A percentile compares a stretch with the other conserved stretches of the same genome.
phyloP scores from a whole-genome alignment of 2,888 invertebrate genomes.

The Oscheius myriophilus region DNA sequence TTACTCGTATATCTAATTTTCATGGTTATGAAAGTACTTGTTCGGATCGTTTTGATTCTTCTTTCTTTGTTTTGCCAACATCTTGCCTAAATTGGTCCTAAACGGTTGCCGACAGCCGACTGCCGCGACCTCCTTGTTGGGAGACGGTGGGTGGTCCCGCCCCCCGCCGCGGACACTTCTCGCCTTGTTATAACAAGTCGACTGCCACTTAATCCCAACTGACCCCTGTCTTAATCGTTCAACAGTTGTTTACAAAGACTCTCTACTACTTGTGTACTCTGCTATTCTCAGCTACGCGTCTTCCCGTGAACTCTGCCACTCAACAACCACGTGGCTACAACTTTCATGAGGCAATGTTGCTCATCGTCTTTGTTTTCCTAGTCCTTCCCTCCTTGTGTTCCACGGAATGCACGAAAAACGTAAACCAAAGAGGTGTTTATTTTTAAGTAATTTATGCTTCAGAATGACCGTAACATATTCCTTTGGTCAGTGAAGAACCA shows the following conservation, averaged over 20 bases:
- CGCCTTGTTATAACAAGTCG: slow-evolving; percentile 32
- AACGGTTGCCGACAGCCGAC: slow-evolving; percentile 6
- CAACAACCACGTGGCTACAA: no score
- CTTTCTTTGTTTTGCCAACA: no score
- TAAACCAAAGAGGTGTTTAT: not conserved
- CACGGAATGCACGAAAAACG: no score
- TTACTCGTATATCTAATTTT: no score
- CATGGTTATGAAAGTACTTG: no score
- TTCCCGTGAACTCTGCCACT: slow-evolving; percentile 1
- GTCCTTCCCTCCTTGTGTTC: no score
- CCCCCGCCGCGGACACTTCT: slow-evolving; percentile 27
- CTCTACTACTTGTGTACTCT: slow-evolving; percentile 23
- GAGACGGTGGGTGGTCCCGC: slow-evolving; percentile 25
- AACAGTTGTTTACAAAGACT: slow-evolving; percentile 28
- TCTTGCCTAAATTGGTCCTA: not conserved
- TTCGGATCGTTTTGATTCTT: no score
- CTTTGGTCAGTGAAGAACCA: slow-evolving; percentile 41
- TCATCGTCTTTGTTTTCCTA: no score
- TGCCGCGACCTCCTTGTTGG: slow-evolving; percentile 23
- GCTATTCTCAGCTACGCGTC: slow-evolving; percentile 24
- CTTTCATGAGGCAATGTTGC: no score
- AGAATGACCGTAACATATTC: slow-evolving; percentile 30
- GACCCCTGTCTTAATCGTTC: slow-evolving; percentile 31
- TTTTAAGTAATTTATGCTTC: not conserved
- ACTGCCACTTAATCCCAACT: slow-evolving; percentile 28